A percentile compares a stretch with the other conserved stretches of the same genome.
Conservation (phyloP, 2,113 vertebrate species). For the Ictidomys tridecemlineatus region DNA sequence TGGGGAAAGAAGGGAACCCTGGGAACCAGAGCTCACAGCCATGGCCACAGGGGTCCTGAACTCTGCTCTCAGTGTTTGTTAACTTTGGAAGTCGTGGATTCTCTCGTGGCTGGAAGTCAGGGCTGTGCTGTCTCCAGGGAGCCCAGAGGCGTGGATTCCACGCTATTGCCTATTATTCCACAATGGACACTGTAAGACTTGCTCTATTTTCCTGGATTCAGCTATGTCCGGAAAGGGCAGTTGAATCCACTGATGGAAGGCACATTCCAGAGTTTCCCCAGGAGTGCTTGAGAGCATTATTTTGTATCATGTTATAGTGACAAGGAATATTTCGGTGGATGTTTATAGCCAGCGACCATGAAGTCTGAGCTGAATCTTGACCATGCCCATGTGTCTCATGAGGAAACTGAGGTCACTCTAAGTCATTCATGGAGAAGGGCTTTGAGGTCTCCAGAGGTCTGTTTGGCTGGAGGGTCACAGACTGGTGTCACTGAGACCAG, state of each 20-base stretch:
- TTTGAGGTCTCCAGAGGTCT: neutral
- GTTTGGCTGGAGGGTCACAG: neutral
- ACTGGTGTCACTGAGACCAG: neutral
- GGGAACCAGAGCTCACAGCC: too few species aligned
- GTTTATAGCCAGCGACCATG: neutral
- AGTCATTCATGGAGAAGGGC: neutral
- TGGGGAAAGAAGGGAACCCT: neutral
- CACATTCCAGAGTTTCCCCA: neutral
- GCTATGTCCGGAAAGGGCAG: neutral
- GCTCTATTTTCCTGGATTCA: neutral
- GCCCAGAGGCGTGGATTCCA: too few species aligned
- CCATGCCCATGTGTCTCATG: neutral
- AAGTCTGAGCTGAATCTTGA: neutral
- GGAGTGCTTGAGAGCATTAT: too few species aligned
- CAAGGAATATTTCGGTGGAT: too few species aligned
- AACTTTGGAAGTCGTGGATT: neutral
- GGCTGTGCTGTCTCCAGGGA: too few species aligned
- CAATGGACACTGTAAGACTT: neutral
- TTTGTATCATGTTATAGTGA: accelerated
- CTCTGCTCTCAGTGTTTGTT: neutral
- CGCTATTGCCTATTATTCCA: too few species aligned
- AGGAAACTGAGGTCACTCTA: neutral
- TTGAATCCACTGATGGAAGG: too few species aligned
- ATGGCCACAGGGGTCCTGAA: too few species aligned
- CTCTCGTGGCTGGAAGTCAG: too few species aligned